These are phyloP conservation scores for Cebidichthys violaceus DNA, from an alignment of 2,113 vertebrate species.

Conservation along the genomic window DNA sequence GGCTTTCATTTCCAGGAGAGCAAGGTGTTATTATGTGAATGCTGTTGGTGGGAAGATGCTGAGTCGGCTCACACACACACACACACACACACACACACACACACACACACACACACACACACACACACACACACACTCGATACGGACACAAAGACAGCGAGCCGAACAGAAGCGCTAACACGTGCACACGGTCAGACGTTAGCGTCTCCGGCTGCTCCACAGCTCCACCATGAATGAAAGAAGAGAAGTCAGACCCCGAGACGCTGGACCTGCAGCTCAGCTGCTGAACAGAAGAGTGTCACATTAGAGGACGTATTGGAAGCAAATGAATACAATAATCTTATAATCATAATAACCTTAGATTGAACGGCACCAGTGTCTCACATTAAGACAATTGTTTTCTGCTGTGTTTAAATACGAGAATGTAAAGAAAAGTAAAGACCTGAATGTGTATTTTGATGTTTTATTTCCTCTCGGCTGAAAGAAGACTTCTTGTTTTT, in stretches of 20 bases:
- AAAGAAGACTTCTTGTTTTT: too few species aligned
- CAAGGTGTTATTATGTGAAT: constrained; percentile 31
- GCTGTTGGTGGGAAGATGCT: constrained; percentile 45
- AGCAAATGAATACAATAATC: not conserved
- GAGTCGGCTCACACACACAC: constrained; percentile 36
- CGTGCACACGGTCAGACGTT: not conserved
- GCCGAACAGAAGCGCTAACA: constrained; percentile 12
- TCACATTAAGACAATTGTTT: too few species aligned
- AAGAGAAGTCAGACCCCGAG: not conserved
- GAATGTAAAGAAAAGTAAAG: too few species aligned
- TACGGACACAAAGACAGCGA: not conserved
- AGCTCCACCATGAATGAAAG: not conserved
- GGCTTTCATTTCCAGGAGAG: constrained; percentile 33
- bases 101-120: constrained; percentile 26
- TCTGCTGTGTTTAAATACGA: too few species aligned
- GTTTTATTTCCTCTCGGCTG: too few species aligned
- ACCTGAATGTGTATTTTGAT: too few species aligned
- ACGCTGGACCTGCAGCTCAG: constrained; percentile 20
- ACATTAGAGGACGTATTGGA: too few species aligned
- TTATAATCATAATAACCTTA: too few species aligned
- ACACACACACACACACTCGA: not conserved
- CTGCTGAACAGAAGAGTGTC: not conserved
- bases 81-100: constrained; percentile 34
- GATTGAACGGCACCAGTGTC: too few species aligned
- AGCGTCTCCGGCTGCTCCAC: not conserved